These are phyloP conservation scores for Microcebus jonahi DNA, from an alignment of 2,113 vertebrate genomes.

Conservation along the genomic window DNA sequence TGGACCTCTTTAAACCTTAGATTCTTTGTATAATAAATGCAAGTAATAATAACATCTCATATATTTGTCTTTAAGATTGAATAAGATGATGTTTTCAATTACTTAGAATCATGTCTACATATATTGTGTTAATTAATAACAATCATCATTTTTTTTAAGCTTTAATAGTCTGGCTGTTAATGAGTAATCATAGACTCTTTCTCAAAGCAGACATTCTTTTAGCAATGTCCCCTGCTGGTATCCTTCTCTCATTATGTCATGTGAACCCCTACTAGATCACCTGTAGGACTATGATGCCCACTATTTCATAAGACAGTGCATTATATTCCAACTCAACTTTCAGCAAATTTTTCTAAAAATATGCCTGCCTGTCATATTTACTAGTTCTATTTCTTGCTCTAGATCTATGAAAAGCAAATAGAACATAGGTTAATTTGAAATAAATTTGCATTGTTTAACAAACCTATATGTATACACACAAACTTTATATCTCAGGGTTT, in stretches of 20 bases:
- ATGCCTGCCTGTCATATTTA: neutral
- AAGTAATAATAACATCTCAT: neutral
- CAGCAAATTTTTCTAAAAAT: neutral
- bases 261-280: neutral
- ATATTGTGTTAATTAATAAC: neutral
- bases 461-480: neutral
- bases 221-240: too few species aligned
- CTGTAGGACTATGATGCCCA: neutral
- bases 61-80: neutral
- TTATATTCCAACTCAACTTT: neutral
- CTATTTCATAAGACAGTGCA: neutral
- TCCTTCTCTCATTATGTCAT: neutral
- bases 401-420: neutral
- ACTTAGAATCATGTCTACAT: neutral
- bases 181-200: neutral
- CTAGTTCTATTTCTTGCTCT: neutral
- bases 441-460: neutral
- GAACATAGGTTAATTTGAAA: neutral
- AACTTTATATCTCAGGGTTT: neutral
- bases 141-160: neutral
- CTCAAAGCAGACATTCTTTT: neutral
- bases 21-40: neutral
- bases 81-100: neutral
- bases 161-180: neutral
- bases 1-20: neutral